A percentile compares a stretch with the other conserved stretches of the same genome.
Conservation (phyloP, 2,113 vertebrate genomes). For the Bettongia penicillata region DNA sequence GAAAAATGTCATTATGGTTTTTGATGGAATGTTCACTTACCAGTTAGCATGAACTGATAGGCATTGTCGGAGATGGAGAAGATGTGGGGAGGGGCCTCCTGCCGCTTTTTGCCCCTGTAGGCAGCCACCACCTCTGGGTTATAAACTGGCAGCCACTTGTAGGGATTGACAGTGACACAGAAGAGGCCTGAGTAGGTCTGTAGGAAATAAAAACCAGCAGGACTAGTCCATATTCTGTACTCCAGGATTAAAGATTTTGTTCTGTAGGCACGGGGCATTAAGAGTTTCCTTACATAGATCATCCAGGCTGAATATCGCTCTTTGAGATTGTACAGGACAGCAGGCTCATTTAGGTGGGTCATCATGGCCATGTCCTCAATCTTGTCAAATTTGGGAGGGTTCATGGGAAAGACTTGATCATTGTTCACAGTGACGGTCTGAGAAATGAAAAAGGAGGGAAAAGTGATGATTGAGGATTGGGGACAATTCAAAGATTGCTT, state of each 20-base stretch:
- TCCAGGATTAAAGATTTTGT: background rate
- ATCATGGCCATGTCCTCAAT: slow-evolving; percentile 95
- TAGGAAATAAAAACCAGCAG: background rate
- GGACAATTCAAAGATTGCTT: background rate
- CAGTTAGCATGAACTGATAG: slow-evolving; percentile 87
- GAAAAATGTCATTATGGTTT: slow-evolving; percentile 63
- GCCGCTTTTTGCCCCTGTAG: slow-evolving; percentile 90
- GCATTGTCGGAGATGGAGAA: slow-evolving; percentile 89
- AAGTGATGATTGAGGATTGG: background rate
- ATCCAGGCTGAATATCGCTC: slow-evolving; percentile 87
- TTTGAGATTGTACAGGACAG: slow-evolving; percentile 88
- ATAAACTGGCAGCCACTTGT: slow-evolving; percentile 88
- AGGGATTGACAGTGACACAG: slow-evolving; percentile 85
- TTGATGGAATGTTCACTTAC: slow-evolving; percentile 70
- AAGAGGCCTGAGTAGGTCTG: slow-evolving; percentile 89
- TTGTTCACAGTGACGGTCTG: slow-evolving; percentile 89
- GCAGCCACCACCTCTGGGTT: slow-evolving; percentile 81
- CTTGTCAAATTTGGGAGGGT: slow-evolving; percentile 91
- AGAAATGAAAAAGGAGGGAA: slow-evolving; percentile 17
- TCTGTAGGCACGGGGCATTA: background rate
- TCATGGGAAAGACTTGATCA: slow-evolving; percentile 89
- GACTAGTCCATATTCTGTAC: background rate
- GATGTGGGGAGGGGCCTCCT: slow-evolving; percentile 91
- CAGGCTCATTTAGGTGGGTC: slow-evolving; percentile 90
- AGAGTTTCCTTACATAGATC: slow-evolving; percentile 84